Evolutionary conservation across 2,888 invertebrate species (phyloP), one percentile per base, ranked within the genome.

Genomic region (Tribolium freemani): DNA sequence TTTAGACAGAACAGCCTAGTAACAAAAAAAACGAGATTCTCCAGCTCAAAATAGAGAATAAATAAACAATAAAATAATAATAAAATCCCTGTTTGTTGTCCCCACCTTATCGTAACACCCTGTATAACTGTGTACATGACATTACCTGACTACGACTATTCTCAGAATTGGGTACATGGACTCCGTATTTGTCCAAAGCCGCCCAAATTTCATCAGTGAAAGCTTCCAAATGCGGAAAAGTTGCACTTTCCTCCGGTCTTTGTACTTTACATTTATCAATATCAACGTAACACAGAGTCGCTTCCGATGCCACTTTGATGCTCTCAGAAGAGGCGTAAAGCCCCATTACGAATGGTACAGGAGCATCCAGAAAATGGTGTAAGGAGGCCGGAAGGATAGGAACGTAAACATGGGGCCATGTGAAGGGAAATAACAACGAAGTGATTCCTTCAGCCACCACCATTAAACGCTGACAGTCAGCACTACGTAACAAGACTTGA

Each of bases 311-410:
- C 6, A 93, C 89, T 69, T 91, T 92, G 51, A 92, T 88, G 78
- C 90, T 91, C 77, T 90, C 90, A 51, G 88, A 87, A 11, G 89
- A 90, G 0, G 91, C 90, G 83, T 93, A 91, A 11, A 93, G 87
- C 76, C 99, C 99, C 99, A 99, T 99, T 73, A 99, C 94, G 87
- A 97, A 99, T 38, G 99, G 99, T 64, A 99, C 98, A 0, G 99
- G 99, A 3, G 99, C 99, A 87, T 99, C 99, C 54, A 99, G 90
- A 87, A 99, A 99, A 85, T 98, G 97, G 86, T 96, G 94, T 74
- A 98, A 88, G 11, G 96, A 94, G 58, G 97, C 95, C 0, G 99
- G 99, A 80, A 99, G 88, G 83, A 99, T 98, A 26, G 99, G 99
- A 72, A 99, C 99, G 87, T 99, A 99, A 2, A 99, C 98, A 86